phyloP scores from a whole-genome alignment of 1,140 invertebrate genomes.

The Lepidostoma basale region DNA sequence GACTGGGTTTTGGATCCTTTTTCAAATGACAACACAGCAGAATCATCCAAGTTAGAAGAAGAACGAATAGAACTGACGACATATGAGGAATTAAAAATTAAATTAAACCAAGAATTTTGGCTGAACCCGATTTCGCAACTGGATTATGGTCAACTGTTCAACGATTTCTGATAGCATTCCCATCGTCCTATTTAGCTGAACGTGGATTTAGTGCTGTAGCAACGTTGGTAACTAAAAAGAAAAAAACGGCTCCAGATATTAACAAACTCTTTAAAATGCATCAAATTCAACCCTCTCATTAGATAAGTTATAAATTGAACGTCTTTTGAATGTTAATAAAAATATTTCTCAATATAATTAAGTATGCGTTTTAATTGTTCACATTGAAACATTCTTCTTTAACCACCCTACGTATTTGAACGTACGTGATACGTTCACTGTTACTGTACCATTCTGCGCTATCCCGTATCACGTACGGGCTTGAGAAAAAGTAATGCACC shows the following conservation, averaged over 20 bases:
- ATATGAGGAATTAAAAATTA: too few relatives aligned
- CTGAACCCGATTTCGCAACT: not conserved
- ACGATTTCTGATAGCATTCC: constrained; percentile 7
- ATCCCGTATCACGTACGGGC: too few relatives aligned
- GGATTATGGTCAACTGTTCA: constrained; percentile 1
- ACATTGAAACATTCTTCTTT: too few relatives aligned
- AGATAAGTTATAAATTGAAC: not conserved
- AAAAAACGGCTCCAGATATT: not conserved
- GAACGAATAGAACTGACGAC: constrained; percentile 1
- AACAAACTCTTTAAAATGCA: constrained; percentile 1
- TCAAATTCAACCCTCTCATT: constrained; percentile 7
- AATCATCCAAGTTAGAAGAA: constrained; percentile 11
- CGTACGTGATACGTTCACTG: too few relatives aligned
- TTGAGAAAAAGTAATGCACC: too few relatives aligned
- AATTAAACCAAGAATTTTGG: not conserved
- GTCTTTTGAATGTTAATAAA: not conserved
- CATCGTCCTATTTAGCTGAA: constrained; percentile 12
- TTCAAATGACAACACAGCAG: not conserved
- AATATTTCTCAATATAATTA: not conserved
- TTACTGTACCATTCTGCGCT: too few relatives aligned
- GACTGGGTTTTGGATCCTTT: not conserved
- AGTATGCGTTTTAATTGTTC: not conserved
- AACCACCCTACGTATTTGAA: too few relatives aligned
- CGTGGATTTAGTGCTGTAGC: not conserved
- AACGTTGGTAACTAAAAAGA: constrained; percentile 1